phyloP scores from a whole-genome alignment of 2,797 vertebrate species.

The Glossophaga mutica region DNA sequence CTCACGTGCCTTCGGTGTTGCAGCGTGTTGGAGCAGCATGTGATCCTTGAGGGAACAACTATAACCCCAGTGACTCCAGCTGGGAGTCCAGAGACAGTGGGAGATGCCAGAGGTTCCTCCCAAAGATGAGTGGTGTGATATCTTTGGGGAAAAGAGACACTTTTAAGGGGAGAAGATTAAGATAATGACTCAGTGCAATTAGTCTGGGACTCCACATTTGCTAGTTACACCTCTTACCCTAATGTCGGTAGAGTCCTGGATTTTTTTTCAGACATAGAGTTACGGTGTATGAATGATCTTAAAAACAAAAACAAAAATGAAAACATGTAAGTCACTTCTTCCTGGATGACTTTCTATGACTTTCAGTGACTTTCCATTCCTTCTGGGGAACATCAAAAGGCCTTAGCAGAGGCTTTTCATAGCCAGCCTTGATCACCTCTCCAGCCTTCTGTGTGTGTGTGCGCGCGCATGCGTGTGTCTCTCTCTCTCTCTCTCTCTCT shows the following conservation, averaged over 20 bases:
- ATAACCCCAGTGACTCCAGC: neutral
- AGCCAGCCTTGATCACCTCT: neutral
- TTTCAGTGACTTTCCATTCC: neutral
- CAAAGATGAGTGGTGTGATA: neutral
- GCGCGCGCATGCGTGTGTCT: no score
- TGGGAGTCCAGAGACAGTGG: neutral
- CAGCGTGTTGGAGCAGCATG: neutral
- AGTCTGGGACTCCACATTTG: neutral
- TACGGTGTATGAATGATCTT: neutral
- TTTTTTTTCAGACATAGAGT: neutral
- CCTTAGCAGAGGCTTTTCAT: neutral
- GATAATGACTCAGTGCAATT: neutral
- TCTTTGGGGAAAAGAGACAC: neutral
- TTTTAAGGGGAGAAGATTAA: neutral
- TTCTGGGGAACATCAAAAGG: neutral
- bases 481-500: neutral
- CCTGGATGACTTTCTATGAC: neutral
- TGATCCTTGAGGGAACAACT: neutral
- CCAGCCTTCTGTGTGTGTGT: neutral
- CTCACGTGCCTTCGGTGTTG: neutral
- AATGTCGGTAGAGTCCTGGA: neutral
- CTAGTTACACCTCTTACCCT: neutral
- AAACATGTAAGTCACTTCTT: neutral
- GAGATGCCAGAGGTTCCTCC: neutral
- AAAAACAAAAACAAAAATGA: neutral